Conservation (phyloP, 2,113 vertebrate genomes). For the Festucalex cinctus region DNA sequence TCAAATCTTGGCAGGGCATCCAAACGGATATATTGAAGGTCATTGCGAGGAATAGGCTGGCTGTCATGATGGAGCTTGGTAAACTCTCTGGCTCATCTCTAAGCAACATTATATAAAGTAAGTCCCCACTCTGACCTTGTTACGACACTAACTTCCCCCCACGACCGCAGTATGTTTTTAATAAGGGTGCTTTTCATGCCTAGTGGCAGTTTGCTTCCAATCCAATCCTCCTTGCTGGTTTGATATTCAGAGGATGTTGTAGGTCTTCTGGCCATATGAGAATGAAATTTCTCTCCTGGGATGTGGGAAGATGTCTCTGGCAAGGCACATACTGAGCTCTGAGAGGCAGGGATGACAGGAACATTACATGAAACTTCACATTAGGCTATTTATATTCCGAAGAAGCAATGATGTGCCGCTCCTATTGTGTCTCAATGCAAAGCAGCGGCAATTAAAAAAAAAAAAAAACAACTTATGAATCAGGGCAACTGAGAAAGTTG, state of each 20-base stretch:
- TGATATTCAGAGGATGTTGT: slow-evolving; percentile 51
- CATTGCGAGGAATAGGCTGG: slow-evolving; percentile 12
- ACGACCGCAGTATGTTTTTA: slow-evolving; percentile 51
- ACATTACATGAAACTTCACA: slow-evolving; percentile 52
- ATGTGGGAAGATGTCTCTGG: slow-evolving; percentile 55
- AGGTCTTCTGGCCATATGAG: slow-evolving; percentile 43
- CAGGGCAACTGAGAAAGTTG: slow-evolving; percentile 45
- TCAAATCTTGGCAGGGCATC: slow-evolving; percentile 15
- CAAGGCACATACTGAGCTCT: slow-evolving; percentile 28
- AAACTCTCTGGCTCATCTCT: slow-evolving; percentile 29
- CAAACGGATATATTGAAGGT: slow-evolving; percentile 20
- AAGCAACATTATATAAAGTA: slow-evolving; percentile 42
- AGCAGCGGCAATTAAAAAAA: slow-evolving; percentile 39
- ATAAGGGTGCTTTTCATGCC: slow-evolving; percentile 45
- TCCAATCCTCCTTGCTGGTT: slow-evolving; percentile 30
- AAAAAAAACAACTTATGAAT: slow-evolving; percentile 50
- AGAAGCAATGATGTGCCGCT: slow-evolving; percentile 37
- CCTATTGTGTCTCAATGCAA: slow-evolving; percentile 32
- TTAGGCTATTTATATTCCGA: slow-evolving; percentile 63
- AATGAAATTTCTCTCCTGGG: slow-evolving; percentile 59
- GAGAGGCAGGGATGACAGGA: slow-evolving; percentile 55
- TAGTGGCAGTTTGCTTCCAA: slow-evolving; percentile 46
- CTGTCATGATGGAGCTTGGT: slow-evolving; percentile 15
- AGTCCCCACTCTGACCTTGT: slow-evolving; percentile 42
- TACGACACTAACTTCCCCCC: slow-evolving; percentile 38